phyloP scores from a whole-genome alignment of 2,113 vertebrate species.

The Parus major region DNA sequence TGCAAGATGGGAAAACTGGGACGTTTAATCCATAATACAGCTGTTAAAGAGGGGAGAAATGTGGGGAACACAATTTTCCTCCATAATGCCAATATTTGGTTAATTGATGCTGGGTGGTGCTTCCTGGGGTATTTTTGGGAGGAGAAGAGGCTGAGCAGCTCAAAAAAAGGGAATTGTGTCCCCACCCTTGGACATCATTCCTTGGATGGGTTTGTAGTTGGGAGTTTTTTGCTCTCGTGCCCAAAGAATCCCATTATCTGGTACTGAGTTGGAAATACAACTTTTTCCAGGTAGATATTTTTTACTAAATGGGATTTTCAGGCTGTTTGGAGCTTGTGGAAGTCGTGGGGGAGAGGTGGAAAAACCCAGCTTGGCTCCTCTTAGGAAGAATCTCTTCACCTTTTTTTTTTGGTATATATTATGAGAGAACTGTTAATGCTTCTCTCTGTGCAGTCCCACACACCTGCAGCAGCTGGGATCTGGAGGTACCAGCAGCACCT shows the following conservation, averaged over 20 bases:
- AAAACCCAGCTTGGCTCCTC: neutral
- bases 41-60: neutral
- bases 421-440: neutral
- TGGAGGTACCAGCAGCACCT: neutral
- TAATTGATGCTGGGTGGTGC: neutral
- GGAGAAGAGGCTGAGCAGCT: neutral
- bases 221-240: neutral
- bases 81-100: neutral
- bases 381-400: neutral
- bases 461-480: fast-evolving
- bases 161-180: neutral
- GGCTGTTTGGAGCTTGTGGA: fast-evolving
- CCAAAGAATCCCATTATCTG: fast-evolving
- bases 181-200: fast-evolving
- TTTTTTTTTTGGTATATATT: neutral
- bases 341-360: neutral
- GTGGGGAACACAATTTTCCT: neutral
- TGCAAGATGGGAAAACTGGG: neutral
- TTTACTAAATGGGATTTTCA: neutral
- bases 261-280: neutral
- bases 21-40: neutral
- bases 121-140: neutral
- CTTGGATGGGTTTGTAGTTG: neutral
- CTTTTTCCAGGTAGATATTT: neutral
- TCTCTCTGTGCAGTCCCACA: neutral